Conservation (phyloP, 2,113 vertebrate genomes). For the Nicator chloris region DNA sequence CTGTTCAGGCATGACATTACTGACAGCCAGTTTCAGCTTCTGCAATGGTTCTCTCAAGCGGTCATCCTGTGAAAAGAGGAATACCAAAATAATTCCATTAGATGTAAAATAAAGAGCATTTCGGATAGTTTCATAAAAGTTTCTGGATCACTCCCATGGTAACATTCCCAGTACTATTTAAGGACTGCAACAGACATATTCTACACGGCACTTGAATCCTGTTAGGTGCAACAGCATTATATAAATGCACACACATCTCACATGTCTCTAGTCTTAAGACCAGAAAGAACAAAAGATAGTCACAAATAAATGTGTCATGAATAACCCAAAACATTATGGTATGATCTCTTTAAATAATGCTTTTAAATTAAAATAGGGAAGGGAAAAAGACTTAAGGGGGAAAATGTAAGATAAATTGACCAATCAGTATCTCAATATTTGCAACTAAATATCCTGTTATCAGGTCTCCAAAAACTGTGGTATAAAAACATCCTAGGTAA, state of each 20-base stretch:
- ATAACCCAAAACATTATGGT: neutral
- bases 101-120: neutral
- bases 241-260: neutral
- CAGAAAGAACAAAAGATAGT: neutral
- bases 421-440: neutral
- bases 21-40: constrained; percentile 94
- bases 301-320: neutral
- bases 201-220: neutral
- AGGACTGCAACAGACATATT: neutral
- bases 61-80: constrained; percentile 82
- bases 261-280: neutral
- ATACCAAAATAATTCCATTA: neutral
- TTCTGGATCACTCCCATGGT: neutral
- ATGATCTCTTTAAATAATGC: neutral
- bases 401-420: neutral
- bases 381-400: neutral
- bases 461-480: neutral
- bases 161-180: neutral
- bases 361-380: neutral
- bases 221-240: neutral
- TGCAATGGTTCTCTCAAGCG: constrained; percentile 88
- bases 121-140: neutral
- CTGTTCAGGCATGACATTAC: constrained; percentile 94
- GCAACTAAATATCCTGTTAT: neutral
- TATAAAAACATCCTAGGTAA: neutral